These are phyloP conservation scores for Choristoneura fumiferana DNA, from an alignment of 1,140 invertebrate genomes.

Conservation along the genomic window DNA sequence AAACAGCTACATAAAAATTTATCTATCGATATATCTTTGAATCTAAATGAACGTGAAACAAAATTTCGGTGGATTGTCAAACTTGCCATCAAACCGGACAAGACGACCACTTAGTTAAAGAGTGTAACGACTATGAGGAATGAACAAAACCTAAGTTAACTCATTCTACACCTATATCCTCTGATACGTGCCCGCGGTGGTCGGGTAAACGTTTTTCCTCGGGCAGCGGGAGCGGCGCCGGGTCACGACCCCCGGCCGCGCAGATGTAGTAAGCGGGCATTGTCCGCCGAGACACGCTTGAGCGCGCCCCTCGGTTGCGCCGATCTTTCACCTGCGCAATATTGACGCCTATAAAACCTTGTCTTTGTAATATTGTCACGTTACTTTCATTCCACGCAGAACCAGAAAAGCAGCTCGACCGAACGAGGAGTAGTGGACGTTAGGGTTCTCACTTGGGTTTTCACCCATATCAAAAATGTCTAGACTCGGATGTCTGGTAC, in stretches of 20 bases:
- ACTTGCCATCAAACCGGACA: too few relatives aligned
- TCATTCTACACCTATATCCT: too few relatives aligned
- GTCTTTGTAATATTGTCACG: slow-evolving; percentile 70
- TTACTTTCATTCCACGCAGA: slow-evolving; percentile 71
- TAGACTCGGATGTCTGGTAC: slow-evolving; percentile 61
- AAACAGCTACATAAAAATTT: too few relatives aligned
- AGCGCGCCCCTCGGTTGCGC: slow-evolving; percentile 65
- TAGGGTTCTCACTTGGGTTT: slow-evolving; percentile 53
- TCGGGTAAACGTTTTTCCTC: slow-evolving; percentile 1
- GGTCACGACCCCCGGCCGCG: slow-evolving; percentile 4
- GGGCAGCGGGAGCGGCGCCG: slow-evolving; percentile 6
- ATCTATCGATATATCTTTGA: too few relatives aligned
- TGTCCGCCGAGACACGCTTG: slow-evolving; percentile 64
- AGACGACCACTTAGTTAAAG: too few relatives aligned
- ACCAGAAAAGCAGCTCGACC: slow-evolving; percentile 50
- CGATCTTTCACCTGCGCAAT: slow-evolving; percentile 76
- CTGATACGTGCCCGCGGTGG: too few relatives aligned
- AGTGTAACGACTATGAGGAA: too few relatives aligned
- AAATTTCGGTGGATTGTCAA: too few relatives aligned
- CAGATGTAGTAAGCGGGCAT: slow-evolving; percentile 73
- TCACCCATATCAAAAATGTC: slow-evolving; percentile 64
- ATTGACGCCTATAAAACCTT: slow-evolving; percentile 76
- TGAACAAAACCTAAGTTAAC: too few relatives aligned
- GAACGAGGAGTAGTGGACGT: slow-evolving; percentile 37
- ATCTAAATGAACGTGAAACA: too few relatives aligned